Evolutionary conservation across 2,113 vertebrate genomes (phyloP).

Genomic region (Sinocyclocheilus anshuiensis): DNA sequence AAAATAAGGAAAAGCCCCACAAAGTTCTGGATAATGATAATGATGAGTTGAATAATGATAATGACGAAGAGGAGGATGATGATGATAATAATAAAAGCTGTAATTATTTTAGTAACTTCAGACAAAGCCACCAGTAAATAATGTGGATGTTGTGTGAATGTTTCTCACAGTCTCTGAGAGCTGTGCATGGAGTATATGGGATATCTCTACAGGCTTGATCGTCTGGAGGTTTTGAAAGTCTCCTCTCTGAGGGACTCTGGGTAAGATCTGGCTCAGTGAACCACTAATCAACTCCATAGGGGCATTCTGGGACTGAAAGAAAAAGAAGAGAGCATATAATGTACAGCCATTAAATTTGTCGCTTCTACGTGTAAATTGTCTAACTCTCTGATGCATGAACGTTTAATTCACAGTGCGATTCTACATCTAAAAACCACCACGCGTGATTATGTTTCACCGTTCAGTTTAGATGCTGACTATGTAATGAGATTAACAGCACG

Average conservation of each 20-base stretch:
- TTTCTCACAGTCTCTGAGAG: conserved; percentile 65
- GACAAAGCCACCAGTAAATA: not conserved
- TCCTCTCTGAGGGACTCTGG: conserved; percentile 53
- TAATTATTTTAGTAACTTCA: not conserved
- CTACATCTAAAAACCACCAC: too few species aligned
- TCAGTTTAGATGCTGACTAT: too few species aligned
- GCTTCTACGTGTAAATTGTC: too few species aligned
- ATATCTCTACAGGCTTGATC: conserved; percentile 67
- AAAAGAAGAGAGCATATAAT: not conserved
- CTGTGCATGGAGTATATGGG: conserved; percentile 59
- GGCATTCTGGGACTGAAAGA: conserved; percentile 57
- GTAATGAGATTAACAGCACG: too few species aligned
- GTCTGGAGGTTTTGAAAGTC: conserved; percentile 68
- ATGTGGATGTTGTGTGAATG: not conserved
- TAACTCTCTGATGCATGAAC: too few species aligned
- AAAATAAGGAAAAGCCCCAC: too few species aligned
- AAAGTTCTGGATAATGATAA: too few species aligned
- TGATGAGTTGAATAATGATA: too few species aligned
- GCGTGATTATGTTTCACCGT: too few species aligned
- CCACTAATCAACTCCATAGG: conserved; percentile 59
- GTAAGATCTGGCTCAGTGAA: conserved; percentile 41
- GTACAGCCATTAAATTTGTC: not conserved
- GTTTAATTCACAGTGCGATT: too few species aligned
- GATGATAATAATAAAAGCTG: not conserved
- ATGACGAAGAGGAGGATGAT: too few species aligned